Percentiles rank a stretch among this genome's conserved stretches.
phyloP scores from a whole-genome alignment of 1,140 invertebrate genomes.

The Anastrepha obliqua region DNA sequence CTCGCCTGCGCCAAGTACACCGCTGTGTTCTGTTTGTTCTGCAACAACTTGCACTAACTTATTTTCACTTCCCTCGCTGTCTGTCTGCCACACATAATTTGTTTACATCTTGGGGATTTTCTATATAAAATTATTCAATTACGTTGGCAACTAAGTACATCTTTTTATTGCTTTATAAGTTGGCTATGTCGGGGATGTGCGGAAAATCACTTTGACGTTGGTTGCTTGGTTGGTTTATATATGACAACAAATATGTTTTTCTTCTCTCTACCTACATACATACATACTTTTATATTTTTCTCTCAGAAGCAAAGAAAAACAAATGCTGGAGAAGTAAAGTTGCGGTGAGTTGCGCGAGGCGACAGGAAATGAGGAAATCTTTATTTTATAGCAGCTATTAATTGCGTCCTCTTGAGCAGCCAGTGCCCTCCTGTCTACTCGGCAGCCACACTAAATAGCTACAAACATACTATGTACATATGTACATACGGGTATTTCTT shows the following conservation, averaged over 20 bases:
- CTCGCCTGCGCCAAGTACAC: not conserved
- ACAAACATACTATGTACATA: not conserved
- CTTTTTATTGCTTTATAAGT: constrained; percentile 50
- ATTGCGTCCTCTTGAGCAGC: constrained; percentile 27
- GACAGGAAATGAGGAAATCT: constrained; percentile 51
- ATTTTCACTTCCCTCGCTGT: not conserved
- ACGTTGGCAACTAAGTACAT: constrained; percentile 43
- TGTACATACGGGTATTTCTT: not conserved
- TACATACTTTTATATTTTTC: not conserved
- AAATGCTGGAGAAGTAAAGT: not conserved
- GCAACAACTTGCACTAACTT: not conserved
- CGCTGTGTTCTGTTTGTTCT: not conserved
- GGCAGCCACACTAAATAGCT: constrained; percentile 26
- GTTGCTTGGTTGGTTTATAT: constrained; percentile 21
- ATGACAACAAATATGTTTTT: constrained; percentile 13
- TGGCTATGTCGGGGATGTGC: not conserved
- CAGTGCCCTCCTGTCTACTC: not conserved
- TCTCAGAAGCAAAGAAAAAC: not conserved
- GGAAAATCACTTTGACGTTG: not conserved
- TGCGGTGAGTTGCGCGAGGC: not conserved
- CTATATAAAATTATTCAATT: constrained; percentile 53
- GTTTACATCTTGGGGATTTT: constrained; percentile 41
- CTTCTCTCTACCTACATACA: not conserved
- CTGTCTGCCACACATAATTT: constrained; percentile 33
- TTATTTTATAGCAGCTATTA: constrained; percentile 45